phyloP scores from a whole-genome alignment of 2,797 vertebrate species.

The Spinus olivaceus region DNA sequence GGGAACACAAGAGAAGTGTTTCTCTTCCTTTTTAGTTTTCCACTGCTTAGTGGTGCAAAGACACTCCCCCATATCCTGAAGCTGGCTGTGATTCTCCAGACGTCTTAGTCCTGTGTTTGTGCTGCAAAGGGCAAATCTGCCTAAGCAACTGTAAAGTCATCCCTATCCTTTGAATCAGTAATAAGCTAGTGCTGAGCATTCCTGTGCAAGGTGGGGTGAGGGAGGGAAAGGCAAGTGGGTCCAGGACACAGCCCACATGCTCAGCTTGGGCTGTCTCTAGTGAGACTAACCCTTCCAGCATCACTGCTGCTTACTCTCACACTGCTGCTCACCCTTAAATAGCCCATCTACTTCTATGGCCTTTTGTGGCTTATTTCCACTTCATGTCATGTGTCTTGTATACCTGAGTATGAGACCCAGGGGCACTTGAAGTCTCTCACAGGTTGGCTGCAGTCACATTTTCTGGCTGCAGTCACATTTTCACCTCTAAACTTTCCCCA shows the following conservation, averaged over 20 bases:
- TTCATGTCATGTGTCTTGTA: background rate
- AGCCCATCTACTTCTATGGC: background rate
- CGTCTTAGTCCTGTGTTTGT: background rate
- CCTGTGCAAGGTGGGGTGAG: background rate
- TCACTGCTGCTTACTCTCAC: background rate
- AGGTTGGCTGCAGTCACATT: background rate
- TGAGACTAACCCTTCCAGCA: background rate
- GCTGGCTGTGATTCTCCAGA: background rate
- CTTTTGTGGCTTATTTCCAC: background rate
- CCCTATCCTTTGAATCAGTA: background rate
- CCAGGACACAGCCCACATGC: fast-evolving
- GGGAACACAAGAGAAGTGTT: background rate
- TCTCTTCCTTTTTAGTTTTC: constrained; percentile 1
- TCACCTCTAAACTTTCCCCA: background rate
- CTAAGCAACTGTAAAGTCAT: background rate
- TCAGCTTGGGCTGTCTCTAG: background rate
- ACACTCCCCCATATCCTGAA: background rate
- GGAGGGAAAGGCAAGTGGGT: background rate
- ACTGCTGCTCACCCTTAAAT: background rate
- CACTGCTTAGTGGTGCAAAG: background rate
- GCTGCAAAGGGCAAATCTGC: background rate
- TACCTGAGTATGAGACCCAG: background rate
- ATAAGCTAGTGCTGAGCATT: background rate
- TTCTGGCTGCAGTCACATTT: background rate
- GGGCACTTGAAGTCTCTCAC: background rate